Percentiles rank a stretch among this genome's conserved stretches.
phyloP scores from a whole-genome alignment of 1,140 invertebrate species.

The Radopholus similis region DNA sequence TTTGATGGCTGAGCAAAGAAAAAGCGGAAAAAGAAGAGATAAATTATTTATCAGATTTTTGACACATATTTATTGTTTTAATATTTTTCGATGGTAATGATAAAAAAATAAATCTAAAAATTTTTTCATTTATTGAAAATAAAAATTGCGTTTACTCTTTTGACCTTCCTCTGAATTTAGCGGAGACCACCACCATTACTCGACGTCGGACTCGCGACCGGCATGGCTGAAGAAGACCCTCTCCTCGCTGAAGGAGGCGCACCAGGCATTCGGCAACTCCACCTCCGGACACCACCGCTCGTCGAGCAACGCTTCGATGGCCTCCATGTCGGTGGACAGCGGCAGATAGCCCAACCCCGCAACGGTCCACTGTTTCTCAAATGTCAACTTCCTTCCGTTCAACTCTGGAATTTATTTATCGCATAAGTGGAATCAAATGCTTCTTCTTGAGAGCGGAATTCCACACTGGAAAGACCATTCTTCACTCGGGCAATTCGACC shows the following conservation, averaged over 20 bases:
- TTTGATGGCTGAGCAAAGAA: too few relatives aligned
- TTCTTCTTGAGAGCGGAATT: too few relatives aligned
- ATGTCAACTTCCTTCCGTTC: too few relatives aligned
- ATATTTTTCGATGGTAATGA: background rate
- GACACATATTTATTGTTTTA: background rate
- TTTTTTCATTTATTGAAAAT: background rate
- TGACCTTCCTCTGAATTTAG: background rate
- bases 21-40: background rate
- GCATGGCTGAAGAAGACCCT: slow-evolving; percentile 56
- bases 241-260: slow-evolving; percentile 37
- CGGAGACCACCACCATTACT: slow-evolving; percentile 3
- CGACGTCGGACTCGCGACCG: background rate
- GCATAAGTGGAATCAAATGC: too few relatives aligned
- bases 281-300: background rate
- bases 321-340: too few relatives aligned
- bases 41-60: background rate
- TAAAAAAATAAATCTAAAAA: background rate
- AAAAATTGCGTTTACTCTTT: background rate
- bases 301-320: background rate
- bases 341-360: too few relatives aligned
- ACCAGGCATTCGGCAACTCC: background rate
- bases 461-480: too few relatives aligned
- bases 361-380: too few relatives aligned
- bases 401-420: too few relatives aligned
- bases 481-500: too few relatives aligned